Evolutionary conservation across 2,113 vertebrate genomes (phyloP), one percentile per base, ranked within the genome.

Genomic region (Helogale parvula): DNA sequence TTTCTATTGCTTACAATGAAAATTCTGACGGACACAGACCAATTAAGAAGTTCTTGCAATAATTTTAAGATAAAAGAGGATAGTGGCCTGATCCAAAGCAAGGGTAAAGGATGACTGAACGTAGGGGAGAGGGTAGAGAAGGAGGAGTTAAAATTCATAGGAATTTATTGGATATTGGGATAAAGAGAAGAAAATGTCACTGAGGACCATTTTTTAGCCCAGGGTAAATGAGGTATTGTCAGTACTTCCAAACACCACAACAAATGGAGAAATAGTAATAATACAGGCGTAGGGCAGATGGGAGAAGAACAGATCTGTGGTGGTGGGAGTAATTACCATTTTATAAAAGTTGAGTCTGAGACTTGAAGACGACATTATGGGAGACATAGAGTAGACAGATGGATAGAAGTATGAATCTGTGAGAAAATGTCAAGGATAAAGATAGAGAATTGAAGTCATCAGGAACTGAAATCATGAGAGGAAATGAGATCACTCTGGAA

Each of bases 381-480:
- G 57, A 97, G 84, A 72, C 41, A 69, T 17, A 63, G 81, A 97
- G 86, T 21, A 97, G 91, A 95, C 98, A 98, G 98, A 97, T 93
- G 96, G 95, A 84, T 84, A 57, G 65, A 97, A 95, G 93, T 66
- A 93, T 95, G 92, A 92, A 92, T 98, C 83, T 96, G 82, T 96
- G 84, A 23, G 95, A 97, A 97, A 98, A 98, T 97, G 97, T 98
- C 97, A 98, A 97, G 83, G 97, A 98, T 98, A 98, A 98, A 98
- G 96, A 98, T 96, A 97, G 97, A 97, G 87, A 69, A 90, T 6
- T 98, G 95, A 88, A 96, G 96, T 98, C 97, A 98, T 97, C 92
- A 96, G 97, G 97, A 98, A 93, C 94, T 96, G 96, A 98, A 98
- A 94, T 98, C 97, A 98, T 84, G 38, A 96, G 80, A 98, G 98